phyloP scores from a whole-genome alignment of 2,888 invertebrate genomes.

The Pomacea canaliculata region DNA sequence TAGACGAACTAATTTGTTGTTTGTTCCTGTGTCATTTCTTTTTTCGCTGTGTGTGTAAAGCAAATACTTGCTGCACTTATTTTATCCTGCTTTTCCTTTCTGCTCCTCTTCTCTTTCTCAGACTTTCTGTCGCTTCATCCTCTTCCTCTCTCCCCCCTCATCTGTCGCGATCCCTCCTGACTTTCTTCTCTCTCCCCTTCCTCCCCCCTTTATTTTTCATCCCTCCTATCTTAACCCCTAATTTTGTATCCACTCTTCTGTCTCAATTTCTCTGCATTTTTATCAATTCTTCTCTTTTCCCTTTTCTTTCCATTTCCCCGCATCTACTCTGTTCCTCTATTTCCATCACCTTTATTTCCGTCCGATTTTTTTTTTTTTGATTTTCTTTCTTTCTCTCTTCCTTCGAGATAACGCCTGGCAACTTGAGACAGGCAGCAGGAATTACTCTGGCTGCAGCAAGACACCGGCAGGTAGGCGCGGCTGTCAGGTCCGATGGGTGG shows the following conservation, averaged over 20 bases:
- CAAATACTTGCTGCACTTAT: neutral
- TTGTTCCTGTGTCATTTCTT: too few species aligned
- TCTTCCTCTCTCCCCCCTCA: neutral
- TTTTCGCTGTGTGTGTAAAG: too few species aligned
- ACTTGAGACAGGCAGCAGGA: neutral
- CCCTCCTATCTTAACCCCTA: neutral
- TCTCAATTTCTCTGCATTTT: too few species aligned
- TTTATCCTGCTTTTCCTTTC: neutral
- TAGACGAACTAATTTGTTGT: too few species aligned
- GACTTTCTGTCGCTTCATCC: neutral
- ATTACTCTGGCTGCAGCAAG: too few species aligned
- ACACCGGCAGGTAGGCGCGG: neutral
- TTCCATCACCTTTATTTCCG: too few species aligned
- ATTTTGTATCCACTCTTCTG: neutral
- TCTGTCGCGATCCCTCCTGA: neutral
- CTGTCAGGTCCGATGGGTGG: neutral
- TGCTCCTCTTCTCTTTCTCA: neutral
- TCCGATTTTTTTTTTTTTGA: neutral
- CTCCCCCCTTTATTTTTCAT: neutral
- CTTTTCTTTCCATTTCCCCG: neutral
- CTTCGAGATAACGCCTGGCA: neutral
- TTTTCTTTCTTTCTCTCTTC: slow-evolving; percentile 1
- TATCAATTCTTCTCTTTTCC: too few species aligned
- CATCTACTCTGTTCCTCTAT: neutral
- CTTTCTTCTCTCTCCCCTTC: neutral